Conservation (phyloP, 2,888 invertebrate species). For the Gonocerus acuteangulatus region DNA sequence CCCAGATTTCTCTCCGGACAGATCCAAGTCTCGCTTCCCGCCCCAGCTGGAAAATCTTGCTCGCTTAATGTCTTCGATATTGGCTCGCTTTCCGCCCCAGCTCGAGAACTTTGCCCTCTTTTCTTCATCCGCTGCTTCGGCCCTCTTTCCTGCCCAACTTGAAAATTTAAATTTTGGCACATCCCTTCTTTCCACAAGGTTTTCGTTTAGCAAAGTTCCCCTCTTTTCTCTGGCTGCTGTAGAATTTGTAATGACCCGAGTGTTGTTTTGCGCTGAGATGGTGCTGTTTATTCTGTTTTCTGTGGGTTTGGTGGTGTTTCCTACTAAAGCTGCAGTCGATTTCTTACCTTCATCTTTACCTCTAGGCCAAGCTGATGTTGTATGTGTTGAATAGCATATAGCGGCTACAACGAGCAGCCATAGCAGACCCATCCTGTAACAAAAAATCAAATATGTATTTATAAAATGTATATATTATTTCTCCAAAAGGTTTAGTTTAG, state of each 20-base stretch:
- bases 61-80: slow-evolving; percentile 12
- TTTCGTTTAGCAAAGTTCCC: slow-evolving; percentile 3
- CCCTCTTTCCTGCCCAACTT: slow-evolving; percentile 39
- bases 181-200: slow-evolving; percentile 27
- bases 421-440: slow-evolving; percentile 28
- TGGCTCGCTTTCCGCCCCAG: slow-evolving; percentile 34
- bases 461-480: too few relatives aligned
- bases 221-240: slow-evolving; percentile 6
- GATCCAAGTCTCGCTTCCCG: slow-evolving; percentile 28
- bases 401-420: slow-evolving; percentile 31
- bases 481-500: too few relatives aligned
- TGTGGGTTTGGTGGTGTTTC: neutral
- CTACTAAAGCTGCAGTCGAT: neutral
- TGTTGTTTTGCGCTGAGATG: neutral
- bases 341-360: neutral
- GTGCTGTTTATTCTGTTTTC: neutral
- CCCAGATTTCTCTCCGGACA: slow-evolving; percentile 23
- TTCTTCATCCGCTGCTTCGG: slow-evolving; percentile 10
- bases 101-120: slow-evolving; percentile 34
- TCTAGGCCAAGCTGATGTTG: slow-evolving; percentile 2
- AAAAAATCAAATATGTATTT: neutral
- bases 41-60: slow-evolving; percentile 35
- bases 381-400: slow-evolving; percentile 20
- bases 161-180: slow-evolving; percentile 35
- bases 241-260: neutral